phyloP scores from a whole-genome alignment of 1,140 invertebrate species.

The Drosophila pallidifrons region DNA sequence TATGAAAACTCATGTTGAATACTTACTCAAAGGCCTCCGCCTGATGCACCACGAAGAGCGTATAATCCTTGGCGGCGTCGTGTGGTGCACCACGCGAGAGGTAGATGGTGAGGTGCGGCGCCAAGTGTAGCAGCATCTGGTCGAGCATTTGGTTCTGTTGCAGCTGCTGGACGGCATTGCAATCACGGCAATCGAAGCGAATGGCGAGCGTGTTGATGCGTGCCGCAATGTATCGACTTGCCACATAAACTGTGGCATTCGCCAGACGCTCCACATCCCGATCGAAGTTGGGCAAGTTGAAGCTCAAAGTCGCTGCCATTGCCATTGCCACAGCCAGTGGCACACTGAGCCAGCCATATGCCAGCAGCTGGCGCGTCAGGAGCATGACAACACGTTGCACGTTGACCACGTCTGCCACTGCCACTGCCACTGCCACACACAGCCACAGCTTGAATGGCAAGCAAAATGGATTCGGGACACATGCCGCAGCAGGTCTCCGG shows the following conservation, averaged over 20 bases:
- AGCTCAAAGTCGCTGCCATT: neutral
- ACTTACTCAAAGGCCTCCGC: conserved; percentile 48
- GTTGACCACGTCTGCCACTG: neutral
- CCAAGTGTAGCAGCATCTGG: conserved; percentile 32
- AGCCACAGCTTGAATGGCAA: neutral
- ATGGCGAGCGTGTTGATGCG: conserved; percentile 61
- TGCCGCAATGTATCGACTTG: conserved; percentile 43
- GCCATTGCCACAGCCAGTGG: neutral
- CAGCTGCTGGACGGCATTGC: neutral
- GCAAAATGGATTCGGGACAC: too few relatives aligned
- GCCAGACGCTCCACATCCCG: conserved; percentile 28
- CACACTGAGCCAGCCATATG: conserved; percentile 3
- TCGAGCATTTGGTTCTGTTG: conserved; percentile 49
- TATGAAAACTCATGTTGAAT: neutral
- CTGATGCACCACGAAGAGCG: conserved; percentile 57
- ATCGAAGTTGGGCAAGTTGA: conserved; percentile 30
- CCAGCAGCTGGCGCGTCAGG: conserved; percentile 5
- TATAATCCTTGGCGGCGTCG: conserved; percentile 52
- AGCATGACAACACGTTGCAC: conserved; percentile 23
- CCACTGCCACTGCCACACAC: conserved; percentile 5
- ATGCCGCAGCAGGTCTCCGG: neutral
- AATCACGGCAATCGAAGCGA: conserved; percentile 35
- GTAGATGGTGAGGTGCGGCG: conserved; percentile 32
- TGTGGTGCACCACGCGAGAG: conserved; percentile 17
- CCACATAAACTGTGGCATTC: conserved; percentile 38